Evolutionary conservation across 1,140 invertebrate species (phyloP).

Genomic region (Semibalanus balanoides): DNA sequence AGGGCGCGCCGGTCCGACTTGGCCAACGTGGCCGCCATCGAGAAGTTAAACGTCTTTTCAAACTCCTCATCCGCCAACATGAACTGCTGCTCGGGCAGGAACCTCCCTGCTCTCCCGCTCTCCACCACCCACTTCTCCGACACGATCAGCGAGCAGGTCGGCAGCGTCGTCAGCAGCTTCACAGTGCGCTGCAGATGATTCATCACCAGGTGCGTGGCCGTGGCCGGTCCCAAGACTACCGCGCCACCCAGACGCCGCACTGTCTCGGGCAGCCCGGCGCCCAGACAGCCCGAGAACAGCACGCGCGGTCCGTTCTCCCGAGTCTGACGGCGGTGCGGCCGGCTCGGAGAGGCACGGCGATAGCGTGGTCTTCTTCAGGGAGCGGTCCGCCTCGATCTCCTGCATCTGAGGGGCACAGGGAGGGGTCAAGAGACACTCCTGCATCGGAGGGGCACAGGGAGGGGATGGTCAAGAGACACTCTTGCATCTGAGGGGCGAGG

Average conservation of each 20-base stretch:
- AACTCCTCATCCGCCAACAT: constrained; percentile 52
- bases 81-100: constrained; percentile 34
- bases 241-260: constrained; percentile 58
- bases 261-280: constrained; percentile 34
- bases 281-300: constrained; percentile 10
- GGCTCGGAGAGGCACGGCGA: background rate
- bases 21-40: constrained; percentile 52
- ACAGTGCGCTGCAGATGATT: constrained; percentile 54
- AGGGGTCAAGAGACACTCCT: too few relatives aligned
- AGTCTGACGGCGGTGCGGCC: background rate
- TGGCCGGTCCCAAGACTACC: constrained; percentile 43
- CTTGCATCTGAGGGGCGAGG: too few relatives aligned
- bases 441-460: too few relatives aligned
- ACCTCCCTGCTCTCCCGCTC: constrained; percentile 53
- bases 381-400: constrained; percentile 1
- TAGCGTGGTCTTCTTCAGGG: background rate
- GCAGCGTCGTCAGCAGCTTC: constrained; percentile 70
- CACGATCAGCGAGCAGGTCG: constrained; percentile 57
- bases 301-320: constrained; percentile 21
- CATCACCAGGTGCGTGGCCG: constrained; percentile 81
- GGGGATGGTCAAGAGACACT: too few relatives aligned
- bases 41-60: constrained; percentile 60
- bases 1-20: constrained; percentile 40
- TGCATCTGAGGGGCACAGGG: background rate
- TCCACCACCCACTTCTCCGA: constrained; percentile 71